These are phyloP conservation scores for Anthoscopus minutus DNA, from an alignment of 2,113 vertebrate genomes.

Conservation along the genomic window DNA sequence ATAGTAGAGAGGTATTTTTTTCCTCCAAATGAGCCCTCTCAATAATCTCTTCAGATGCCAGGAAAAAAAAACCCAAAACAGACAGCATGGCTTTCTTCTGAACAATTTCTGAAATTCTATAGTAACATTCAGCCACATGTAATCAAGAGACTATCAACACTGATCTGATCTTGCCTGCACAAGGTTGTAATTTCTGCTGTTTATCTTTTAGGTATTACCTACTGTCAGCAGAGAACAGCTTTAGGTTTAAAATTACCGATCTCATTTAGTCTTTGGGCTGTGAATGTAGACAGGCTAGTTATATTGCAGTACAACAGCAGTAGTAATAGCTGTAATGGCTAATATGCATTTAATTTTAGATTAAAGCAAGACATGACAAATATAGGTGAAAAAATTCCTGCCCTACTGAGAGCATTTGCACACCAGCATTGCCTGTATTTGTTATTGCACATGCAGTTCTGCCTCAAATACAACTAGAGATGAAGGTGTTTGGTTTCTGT, in stretches of 20 bases:
- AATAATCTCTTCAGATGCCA: not conserved
- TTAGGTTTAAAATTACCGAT: not conserved
- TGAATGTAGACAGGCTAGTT: not conserved
- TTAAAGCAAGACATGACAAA: not conserved
- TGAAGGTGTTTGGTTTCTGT: not conserved
- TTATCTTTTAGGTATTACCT: not conserved
- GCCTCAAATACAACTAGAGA: not conserved
- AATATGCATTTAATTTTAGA: not conserved
- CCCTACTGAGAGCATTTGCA: not conserved
- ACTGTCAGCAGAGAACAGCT: not conserved
- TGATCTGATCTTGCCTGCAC: not conserved
- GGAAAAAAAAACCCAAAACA: not conserved
- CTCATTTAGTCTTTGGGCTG: not conserved
- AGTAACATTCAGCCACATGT: not conserved
- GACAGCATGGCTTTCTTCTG: not conserved
- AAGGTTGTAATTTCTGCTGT: not conserved
- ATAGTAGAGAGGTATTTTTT: not conserved
- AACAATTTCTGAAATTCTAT: not conserved
- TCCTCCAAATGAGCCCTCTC: not conserved
- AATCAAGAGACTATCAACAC: not conserved
- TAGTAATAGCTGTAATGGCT: not conserved
- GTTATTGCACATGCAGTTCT: not conserved
- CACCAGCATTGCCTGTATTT: not conserved
- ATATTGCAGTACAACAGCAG: not conserved
- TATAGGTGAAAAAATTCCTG: accelerated